These are phyloP conservation scores for Deilephila porcellus DNA, from an alignment of 2,888 invertebrate species.

Conservation along the genomic window DNA sequence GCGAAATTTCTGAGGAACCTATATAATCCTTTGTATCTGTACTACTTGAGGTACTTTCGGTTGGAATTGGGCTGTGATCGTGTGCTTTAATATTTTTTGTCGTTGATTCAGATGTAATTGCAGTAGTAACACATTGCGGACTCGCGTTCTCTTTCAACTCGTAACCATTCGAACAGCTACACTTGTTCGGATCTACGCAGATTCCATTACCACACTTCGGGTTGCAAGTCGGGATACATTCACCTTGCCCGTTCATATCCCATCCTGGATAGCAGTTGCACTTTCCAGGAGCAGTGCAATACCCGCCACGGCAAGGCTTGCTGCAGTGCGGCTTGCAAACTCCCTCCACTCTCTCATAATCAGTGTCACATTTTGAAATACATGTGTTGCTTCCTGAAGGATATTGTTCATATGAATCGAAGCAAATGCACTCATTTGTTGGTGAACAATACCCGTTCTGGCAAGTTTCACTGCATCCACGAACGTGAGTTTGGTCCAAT, in stretches of 20 bases:
- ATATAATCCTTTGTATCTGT: too few relatives aligned
- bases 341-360: not conserved
- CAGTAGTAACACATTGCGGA: constrained; percentile 32
- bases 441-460: not conserved
- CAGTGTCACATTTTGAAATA: not conserved
- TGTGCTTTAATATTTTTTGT: too few relatives aligned
- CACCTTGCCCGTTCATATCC: constrained; percentile 35
- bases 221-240: constrained; percentile 54
- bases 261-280: constrained; percentile 16
- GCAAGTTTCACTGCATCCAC: not conserved
- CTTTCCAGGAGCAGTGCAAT: not conserved
- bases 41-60: too few relatives aligned
- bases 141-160: constrained; percentile 34
- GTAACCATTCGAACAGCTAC: constrained; percentile 9
- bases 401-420: not conserved
- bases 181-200: constrained; percentile 45
- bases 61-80: too few relatives aligned
- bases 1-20: too few relatives aligned
- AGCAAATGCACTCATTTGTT: not conserved
- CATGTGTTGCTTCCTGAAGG: not conserved
- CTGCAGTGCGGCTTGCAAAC: not conserved
- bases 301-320: not conserved
- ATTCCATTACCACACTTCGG: constrained; percentile 52
- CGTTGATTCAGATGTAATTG: too few relatives aligned
- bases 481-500: too few relatives aligned